These are phyloP conservation scores for Muscicapa adusta DNA, from an alignment of 2,113 vertebrate genomes.

Conservation along the genomic window DNA sequence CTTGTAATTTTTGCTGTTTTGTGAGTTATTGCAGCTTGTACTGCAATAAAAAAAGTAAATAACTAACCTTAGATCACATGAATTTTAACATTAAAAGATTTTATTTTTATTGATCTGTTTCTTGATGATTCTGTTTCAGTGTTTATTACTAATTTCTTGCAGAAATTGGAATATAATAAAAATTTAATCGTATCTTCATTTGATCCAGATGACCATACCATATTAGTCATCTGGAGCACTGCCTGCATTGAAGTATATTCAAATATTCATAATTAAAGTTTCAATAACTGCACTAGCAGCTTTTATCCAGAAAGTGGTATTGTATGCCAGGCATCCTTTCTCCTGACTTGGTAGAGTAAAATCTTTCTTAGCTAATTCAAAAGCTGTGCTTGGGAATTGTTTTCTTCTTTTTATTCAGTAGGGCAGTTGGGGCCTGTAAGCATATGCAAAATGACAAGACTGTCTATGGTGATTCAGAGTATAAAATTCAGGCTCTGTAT, in stretches of 20 bases:
- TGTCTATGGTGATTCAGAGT: neutral
- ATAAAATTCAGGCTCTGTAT: neutral
- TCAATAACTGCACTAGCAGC: neutral
- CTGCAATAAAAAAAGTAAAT: neutral
- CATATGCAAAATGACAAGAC: neutral
- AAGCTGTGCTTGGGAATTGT: neutral
- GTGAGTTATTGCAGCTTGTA: neutral
- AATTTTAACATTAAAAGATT: neutral
- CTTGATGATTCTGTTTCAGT: neutral
- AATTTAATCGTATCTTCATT: neutral
- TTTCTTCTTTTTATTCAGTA: neutral
- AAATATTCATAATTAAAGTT: neutral
- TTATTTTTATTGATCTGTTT: neutral
- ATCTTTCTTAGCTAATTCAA: neutral
- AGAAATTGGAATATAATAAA: neutral
- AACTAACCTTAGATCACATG: neutral
- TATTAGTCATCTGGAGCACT: neutral
- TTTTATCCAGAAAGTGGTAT: neutral
- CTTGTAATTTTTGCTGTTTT: neutral
- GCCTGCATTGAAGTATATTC: neutral
- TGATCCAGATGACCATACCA: neutral
- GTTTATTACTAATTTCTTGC: neutral
- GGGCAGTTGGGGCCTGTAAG: neutral
- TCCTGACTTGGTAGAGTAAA: neutral
- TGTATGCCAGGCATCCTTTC: neutral